These are phyloP conservation scores for Scytalopus superciliaris DNA, from an alignment of 2,113 vertebrate genomes.

Conservation along the genomic window DNA sequence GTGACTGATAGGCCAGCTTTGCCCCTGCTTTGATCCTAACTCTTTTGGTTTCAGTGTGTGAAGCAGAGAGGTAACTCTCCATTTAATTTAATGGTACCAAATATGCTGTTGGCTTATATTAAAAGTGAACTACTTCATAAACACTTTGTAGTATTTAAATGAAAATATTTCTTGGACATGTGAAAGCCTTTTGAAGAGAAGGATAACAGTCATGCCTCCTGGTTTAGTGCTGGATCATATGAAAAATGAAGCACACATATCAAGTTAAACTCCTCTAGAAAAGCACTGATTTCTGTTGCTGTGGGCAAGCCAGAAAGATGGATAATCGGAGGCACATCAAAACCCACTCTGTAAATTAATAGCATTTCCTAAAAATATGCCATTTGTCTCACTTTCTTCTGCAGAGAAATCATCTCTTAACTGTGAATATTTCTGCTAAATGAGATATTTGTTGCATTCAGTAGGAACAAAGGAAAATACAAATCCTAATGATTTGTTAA, in stretches of 20 bases:
- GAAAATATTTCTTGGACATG: not conserved
- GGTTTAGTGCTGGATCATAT: not conserved
- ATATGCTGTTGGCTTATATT: not conserved
- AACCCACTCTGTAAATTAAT: not conserved
- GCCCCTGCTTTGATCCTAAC: not conserved
- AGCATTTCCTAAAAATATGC: not conserved
- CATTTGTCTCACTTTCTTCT: not conserved
- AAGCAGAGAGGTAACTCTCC: not conserved
- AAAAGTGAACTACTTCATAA: not conserved
- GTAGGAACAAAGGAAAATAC: slow-evolving; percentile 2
- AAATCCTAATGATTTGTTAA: not conserved
- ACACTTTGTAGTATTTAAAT: not conserved
- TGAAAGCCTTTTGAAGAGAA: not conserved
- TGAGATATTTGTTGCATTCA: slow-evolving; percentile 6
- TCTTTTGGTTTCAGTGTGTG: not conserved
- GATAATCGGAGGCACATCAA: not conserved
- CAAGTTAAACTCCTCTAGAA: not conserved
- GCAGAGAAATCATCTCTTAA: not conserved
- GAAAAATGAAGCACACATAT: not conserved
- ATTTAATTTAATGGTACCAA: not conserved
- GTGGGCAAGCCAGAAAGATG: not conserved
- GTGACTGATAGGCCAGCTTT: not conserved
- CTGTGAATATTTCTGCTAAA: not conserved
- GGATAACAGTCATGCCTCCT: not conserved
- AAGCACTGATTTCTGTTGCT: not conserved